Base-by-base conservation (phyloP, 1,140 invertebrate species). In the Lasaia peninsularis region DNA sequence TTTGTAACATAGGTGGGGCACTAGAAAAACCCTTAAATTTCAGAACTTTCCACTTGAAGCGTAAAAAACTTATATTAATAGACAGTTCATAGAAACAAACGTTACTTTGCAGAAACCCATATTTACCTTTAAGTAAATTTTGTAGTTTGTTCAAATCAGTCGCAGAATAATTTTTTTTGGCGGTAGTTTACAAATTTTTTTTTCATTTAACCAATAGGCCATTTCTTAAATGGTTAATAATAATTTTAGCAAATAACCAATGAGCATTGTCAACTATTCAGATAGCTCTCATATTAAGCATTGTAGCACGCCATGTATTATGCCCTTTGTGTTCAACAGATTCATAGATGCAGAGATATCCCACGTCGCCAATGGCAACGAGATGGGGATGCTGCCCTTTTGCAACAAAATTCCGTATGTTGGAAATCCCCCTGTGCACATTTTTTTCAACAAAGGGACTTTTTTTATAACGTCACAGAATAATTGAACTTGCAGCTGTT, bases 401-500 rank as follows among this genome's bases (percentile, higher is more conserved):
- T 78, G 75, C 78, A 77, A 78, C 76, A 63, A 77, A 81, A 82
- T 78, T 75, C 71, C 66, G 67, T 60, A 24, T 59, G 58, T 56
- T 62, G 83, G 83, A 84, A 86, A 76, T 82, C 71, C 79, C 84
- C 78, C 71, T 62, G 69, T 77, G 70, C 60, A 78, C 58, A 70
- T 78, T 86, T 82, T 28, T 86, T 86, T 64, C 62, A 55, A 65
- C 57, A 55, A 44, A 20, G 40, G 35, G 18, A 7, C 16, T 8
- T 16, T 44, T 44, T 44, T 44, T 44, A 44, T 44, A 44, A 44
- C 37, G 18, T 44, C 16, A 44, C 40, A 44, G 16, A 44, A 20
- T 44, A 4, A 44, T 44, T 44, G 40, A 44, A 20, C 40, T 44
- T 44, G 37, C 37, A 40, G 37, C 37, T 40, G 37, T 40, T 40